Evolutionary conservation across 1,140 invertebrate genomes (phyloP), one percentile per base, ranked within the genome.

Genomic region (Saxidomus purpurata): DNA sequence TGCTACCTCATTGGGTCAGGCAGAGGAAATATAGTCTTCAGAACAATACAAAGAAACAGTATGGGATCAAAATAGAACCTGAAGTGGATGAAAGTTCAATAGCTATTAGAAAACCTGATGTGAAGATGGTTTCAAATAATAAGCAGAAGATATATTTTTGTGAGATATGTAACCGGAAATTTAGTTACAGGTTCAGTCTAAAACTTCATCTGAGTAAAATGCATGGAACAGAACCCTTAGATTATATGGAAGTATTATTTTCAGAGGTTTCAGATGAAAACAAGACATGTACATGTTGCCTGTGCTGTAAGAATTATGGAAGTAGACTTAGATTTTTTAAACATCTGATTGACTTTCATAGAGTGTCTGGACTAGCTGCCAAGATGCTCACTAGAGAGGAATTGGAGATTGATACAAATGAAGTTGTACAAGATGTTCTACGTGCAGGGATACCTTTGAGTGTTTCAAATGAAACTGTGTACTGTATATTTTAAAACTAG

Each of bases 261-360:
- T 52, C 69, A 31, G 59, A 87, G 15, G 22, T 22, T 43, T 31
- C 55, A 36, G 47, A 55, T 8, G 61, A 36, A 55, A 81, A 36
- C 11, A 40, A 81, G 19, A 80, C 76, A 28, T 88, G 86, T 55
- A 69, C n/a, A n/a, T n/a, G n/a, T n/a, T n/a, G 74, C 15, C 49
- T 88, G 36, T 88, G 86, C 31, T 79, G 81, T 28, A 88, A 61
- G 1, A 63, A 17, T n/a, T 80, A 69, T 49, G 71, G 38, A 22
- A 67, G 34, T 28, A 52, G 34, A 11, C 25, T 55, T 47, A 69
- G n/a, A 15, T 17, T 88, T 17, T 52, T 43, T 31, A 38, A 38
- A 15, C 86, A 88, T 49, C 31, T 88, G 0, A 88, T 88, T 17
- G 81, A 88, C 28, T 40, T 80, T 17, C 86, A 88, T 81, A 17